phyloP scores from a whole-genome alignment of 2,113 vertebrate species.

The Corapipo altera region DNA sequence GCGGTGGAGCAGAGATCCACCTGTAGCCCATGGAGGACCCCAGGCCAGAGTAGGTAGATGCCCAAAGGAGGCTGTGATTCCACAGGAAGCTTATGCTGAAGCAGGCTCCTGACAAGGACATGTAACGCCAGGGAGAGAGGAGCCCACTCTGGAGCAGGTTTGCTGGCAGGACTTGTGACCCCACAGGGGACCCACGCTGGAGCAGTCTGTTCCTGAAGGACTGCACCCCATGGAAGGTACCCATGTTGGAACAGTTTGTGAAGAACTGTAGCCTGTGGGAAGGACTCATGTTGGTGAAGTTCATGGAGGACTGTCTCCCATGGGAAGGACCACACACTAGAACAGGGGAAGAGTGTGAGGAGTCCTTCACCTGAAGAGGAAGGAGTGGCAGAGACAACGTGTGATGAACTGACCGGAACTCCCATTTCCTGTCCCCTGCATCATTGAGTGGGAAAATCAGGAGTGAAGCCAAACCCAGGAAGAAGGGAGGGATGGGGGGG shows the following conservation, averaged over 20 bases:
- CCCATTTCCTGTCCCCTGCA: neutral
- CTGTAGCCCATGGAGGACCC: neutral
- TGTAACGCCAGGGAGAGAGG: too few relatives aligned
- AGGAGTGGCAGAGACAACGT: neutral
- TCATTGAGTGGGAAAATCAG: neutral
- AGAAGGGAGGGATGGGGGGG: neutral
- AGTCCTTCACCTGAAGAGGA: neutral
- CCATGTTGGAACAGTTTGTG: neutral
- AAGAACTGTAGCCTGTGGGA: neutral
- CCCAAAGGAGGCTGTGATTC: neutral
- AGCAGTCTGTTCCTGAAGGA: neutral
- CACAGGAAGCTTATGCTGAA: too few relatives aligned
- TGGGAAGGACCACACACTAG: neutral
- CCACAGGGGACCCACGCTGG: neutral
- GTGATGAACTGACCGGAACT: neutral
- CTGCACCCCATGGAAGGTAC: neutral
- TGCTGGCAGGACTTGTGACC: too few relatives aligned
- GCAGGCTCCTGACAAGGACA: too few relatives aligned
- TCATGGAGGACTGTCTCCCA: neutral
- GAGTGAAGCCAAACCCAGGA: neutral
- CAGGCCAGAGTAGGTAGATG: neutral
- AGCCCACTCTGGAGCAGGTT: too few relatives aligned
- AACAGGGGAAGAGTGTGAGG: neutral
- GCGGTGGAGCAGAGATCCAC: neutral
- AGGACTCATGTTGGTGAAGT: neutral